A percentile compares a stretch with the other conserved stretches of the same genome.
These are phyloP conservation scores for Muntiacus muntjak DNA, from an alignment of 2,113 vertebrate genomes.

Conservation along the genomic window DNA sequence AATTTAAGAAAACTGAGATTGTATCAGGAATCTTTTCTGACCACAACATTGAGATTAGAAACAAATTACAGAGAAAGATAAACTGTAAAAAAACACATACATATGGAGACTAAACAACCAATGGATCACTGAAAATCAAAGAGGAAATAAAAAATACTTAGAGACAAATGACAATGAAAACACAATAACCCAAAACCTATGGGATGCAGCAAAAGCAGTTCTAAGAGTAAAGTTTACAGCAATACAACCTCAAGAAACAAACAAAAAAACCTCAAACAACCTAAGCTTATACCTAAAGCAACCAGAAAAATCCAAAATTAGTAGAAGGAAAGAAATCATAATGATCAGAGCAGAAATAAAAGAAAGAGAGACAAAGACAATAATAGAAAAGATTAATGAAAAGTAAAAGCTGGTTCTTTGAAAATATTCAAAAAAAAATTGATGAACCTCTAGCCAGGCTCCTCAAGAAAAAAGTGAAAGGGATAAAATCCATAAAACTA, in stretches of 20 bases:
- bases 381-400: neutral
- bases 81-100: neutral
- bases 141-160: neutral
- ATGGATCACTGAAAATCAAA: neutral
- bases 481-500: neutral
- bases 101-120: neutral
- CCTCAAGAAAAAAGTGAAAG: neutral
- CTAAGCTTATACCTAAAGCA: neutral
- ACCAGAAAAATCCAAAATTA: neutral
- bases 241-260: neutral
- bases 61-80: neutral
- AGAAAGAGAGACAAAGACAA: neutral
- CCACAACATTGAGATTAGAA: neutral
- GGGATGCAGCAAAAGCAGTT: neutral
- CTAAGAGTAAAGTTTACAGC: neutral
- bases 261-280: neutral
- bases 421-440: neutral
- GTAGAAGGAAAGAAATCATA: neutral
- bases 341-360: neutral
- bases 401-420: neutral
- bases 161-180: neutral
- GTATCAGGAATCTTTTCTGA: neutral
- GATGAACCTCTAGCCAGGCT: neutral
- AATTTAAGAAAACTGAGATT: neutral
- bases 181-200: neutral